Evolutionary conservation across 2,888 invertebrate genomes (phyloP), one percentile per base, ranked within the genome.

Genomic region (Uropetala carovei): DNA sequence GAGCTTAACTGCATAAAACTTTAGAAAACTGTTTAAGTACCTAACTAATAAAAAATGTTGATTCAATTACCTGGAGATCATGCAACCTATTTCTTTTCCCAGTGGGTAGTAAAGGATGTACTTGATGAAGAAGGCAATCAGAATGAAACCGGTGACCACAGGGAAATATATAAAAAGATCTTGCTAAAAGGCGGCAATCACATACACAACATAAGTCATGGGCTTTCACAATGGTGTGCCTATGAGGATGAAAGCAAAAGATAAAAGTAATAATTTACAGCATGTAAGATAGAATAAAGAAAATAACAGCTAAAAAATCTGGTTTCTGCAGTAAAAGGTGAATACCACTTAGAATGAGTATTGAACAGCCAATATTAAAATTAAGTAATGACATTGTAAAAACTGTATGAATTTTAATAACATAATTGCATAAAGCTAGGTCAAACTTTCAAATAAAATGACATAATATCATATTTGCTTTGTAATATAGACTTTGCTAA

Each of bases 81-180:
- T 94, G 94, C 2, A 96, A 95, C 93, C 94, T 95, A 92, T 95
- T 95, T 94, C 94, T 95, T 94, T 96, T 97, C 92, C 94, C 94
- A 68, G 94, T 93, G 30, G 94, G 96, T 92, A 98, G 95, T 94
- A 97, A 96, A 0, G 97, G 97, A 93, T 97, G 96, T 14, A 98
- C 96, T 95, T 98, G 97, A 16, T 97, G 96, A 83, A 97, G 96
- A 92, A 99, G 96, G 94, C 99, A 99, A 95, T 99, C 99, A 86
- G 97, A 96, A 95, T 99, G 99, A 95, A 99, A 99, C 95, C 97
- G 97, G 95, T 99, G 99, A 5, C 97, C 97, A 95, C 99, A 99
- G 0, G 99, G 98, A 95, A 99, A 99, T 93, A 99, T 96, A 95
- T 99, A 99, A 96, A 99, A 99, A 0, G 98, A 98, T 68, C 98